A percentile compares a stretch with the other conserved stretches of the same genome.
phyloP scores from a whole-genome alignment of 2,797 vertebrate genomes.

The Melanotaenia pygmaea region DNA sequence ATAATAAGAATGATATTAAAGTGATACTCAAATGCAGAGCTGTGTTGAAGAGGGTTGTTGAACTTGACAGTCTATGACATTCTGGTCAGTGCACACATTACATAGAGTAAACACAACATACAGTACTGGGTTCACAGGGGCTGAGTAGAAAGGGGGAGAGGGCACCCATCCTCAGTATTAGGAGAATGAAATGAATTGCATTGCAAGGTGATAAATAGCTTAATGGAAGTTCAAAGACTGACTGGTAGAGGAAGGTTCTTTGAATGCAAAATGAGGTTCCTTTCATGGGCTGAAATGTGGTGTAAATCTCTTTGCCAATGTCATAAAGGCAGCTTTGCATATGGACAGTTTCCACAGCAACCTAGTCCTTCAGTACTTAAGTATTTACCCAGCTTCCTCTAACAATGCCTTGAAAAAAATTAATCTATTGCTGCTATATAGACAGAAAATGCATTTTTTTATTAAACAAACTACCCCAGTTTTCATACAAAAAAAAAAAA shows the following conservation, averaged over 20 bases:
- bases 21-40: neutral
- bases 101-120: slow-evolving; percentile 43
- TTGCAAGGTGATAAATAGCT: slow-evolving; percentile 81
- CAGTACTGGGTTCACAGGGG: slow-evolving; percentile 48
- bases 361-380: slow-evolving; percentile 53
- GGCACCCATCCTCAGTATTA: slow-evolving; percentile 57
- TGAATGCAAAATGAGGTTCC: slow-evolving; percentile 78
- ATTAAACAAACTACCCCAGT: neutral
- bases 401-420: slow-evolving; percentile 55
- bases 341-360: slow-evolving; percentile 59
- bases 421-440: slow-evolving; percentile 43
- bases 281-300: slow-evolving; percentile 79
- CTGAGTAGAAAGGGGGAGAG: slow-evolving; percentile 43
- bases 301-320: slow-evolving; percentile 72
- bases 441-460: neutral
- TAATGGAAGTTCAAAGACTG: slow-evolving; percentile 85
- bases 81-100: slow-evolving; percentile 44
- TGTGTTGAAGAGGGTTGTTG: slow-evolving; percentile 18
- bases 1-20: slow-evolving; percentile 3
- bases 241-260: slow-evolving; percentile 73
- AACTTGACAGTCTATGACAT: slow-evolving; percentile 40
- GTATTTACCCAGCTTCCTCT: slow-evolving; percentile 62
- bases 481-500: neutral
- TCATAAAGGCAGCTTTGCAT: slow-evolving; percentile 66
- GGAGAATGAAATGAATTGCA: slow-evolving; percentile 77